Conservation (phyloP, 1,140 invertebrate species). For the Aphidius gifuensis region DNA sequence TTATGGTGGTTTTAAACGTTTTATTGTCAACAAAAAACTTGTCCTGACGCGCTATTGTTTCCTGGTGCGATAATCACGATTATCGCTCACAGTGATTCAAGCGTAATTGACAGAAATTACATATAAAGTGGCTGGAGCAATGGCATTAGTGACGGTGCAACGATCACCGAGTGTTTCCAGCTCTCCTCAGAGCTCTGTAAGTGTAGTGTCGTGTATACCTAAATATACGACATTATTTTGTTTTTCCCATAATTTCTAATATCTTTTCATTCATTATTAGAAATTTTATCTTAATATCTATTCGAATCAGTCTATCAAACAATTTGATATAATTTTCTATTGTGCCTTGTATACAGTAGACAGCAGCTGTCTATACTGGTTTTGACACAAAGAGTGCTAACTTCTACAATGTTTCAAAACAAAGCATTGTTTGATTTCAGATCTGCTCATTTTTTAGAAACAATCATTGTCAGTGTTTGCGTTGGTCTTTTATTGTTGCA, state of each 20-base stretch:
- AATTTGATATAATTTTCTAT: background rate
- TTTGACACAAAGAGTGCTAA: conserved; percentile 18
- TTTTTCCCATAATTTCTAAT: background rate
- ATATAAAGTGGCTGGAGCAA: conserved; percentile 28
- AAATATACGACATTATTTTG: conserved; percentile 6
- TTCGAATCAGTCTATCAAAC: background rate
- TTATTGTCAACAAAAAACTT: conserved; percentile 40
- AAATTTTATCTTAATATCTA: background rate
- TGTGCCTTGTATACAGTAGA: background rate
- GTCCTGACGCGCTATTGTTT: conserved; percentile 35
- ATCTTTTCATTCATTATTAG: background rate
- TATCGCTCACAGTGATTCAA: no score
- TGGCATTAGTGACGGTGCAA: conserved; percentile 71
- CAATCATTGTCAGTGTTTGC: no score
- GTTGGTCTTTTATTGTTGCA: no score
- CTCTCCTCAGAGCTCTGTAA: conserved; percentile 64
- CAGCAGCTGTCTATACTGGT: background rate
- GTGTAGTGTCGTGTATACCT: conserved; percentile 31
- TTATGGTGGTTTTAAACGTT: conserved; percentile 46
- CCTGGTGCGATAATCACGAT: conserved; percentile 23
- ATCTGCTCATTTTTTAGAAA: background rate
- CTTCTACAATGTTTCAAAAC: background rate
- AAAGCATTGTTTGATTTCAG: conserved; percentile 13
- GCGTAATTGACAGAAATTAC: conserved; percentile 1
- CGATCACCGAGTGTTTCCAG: conserved; percentile 67